Base-by-base conservation (phyloP, 2,797 vertebrate genomes). In the Etheostoma perlongum region DNA sequence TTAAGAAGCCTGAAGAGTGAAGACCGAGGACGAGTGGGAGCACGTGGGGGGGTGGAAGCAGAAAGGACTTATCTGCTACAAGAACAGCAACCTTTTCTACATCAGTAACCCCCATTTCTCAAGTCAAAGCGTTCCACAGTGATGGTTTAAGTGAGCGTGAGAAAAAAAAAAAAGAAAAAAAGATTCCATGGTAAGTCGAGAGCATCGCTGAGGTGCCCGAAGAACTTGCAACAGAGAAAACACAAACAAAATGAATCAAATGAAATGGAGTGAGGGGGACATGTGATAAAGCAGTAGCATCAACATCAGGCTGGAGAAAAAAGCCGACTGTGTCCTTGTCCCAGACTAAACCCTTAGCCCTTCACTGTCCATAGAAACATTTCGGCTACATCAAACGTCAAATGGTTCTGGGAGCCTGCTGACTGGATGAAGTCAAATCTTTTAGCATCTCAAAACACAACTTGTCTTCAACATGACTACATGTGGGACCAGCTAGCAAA, bases 311-410 rank as follows among this genome's bases (percentile, higher is more conserved):
- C 67, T 12, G 47, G 44, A 40, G 30, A 30, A 18, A 23, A 63
- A 79, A 76, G 74, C 33, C 36, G 21, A 19, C 78, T 19, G 68
- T 0, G 5, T 18, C 53, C 40, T 65, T 2, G 52, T 67, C 79
- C 76, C 79, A 78, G 30, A 81, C 67, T 44, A 21, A 79, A 80
- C 65, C 71, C 60, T 0, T 53, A 69, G 64, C 76, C 70, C 72
- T 68, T 82, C 63, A 48, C 47, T 13, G 14, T 40, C 42, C n/a
- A 60, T 1, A n/a, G 6, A 48, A 30, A 61, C 14, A 6, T 5
- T 21, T 42, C 16, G 4, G 58, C 71, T 58, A 48, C 66, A 21
- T 54, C 53, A 21, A 47, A 51, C 65, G 27, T 5, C 1, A 9
- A n/a, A 23, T 6, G 30, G 30, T 30, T 30, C 30, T 30, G 30